phyloP scores from a whole-genome alignment of 2,888 invertebrate genomes.

The Yponomeuta evonymella region DNA sequence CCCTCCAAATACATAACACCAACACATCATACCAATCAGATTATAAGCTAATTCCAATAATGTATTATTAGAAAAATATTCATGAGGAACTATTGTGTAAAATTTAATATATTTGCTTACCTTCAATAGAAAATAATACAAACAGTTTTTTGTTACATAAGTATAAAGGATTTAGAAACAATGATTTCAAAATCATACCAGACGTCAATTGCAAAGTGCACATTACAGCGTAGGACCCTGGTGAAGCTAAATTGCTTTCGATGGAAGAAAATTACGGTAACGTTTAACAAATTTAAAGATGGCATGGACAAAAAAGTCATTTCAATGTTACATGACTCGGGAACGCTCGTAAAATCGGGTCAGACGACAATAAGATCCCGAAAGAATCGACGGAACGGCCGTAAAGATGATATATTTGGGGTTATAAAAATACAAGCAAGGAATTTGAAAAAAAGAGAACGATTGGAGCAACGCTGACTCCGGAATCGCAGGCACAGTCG shows the following conservation, averaged over 20 bases:
- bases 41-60: background rate
- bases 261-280: conserved; percentile 37
- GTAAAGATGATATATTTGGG: conserved; percentile 51
- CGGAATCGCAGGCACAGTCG: conserved; percentile 54
- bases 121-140: background rate
- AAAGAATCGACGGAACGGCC: conserved; percentile 37
- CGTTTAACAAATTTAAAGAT: conserved; percentile 9
- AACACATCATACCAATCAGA: conserved; percentile 7
- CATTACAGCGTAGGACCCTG: background rate
- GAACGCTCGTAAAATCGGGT: background rate
- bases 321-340: background rate
- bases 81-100: background rate
- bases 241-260: conserved; percentile 58
- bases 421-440: conserved; percentile 45
- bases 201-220: background rate
- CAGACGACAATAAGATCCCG: conserved; percentile 23
- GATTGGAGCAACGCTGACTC: conserved; percentile 58
- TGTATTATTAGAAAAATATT: conserved; percentile 1
- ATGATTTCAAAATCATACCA: background rate
- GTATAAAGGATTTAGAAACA: background rate
- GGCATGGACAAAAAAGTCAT: background rate
- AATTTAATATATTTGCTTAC: background rate
- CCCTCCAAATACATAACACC: conserved; percentile 9
- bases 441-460: conserved; percentile 43
- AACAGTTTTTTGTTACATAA: background rate